Conservation (phyloP, 2,888 invertebrate species). For the Rutpela maculata region DNA sequence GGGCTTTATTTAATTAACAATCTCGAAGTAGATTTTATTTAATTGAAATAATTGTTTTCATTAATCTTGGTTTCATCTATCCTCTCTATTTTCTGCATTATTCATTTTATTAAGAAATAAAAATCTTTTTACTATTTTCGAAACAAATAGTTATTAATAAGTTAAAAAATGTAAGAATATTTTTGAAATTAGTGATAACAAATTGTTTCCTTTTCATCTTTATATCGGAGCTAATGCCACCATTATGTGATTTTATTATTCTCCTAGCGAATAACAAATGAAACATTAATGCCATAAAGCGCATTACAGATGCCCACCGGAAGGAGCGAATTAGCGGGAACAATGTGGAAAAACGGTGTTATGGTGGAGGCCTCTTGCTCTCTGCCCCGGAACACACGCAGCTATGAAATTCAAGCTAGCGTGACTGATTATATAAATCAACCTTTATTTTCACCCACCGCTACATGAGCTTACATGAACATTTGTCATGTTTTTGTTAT, state of each 20-base stretch:
- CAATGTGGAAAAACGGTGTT: constrained; percentile 67
- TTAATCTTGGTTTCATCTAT: no score
- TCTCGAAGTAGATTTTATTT: no score
- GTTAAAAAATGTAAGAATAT: no score
- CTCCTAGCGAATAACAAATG: constrained; percentile 8
- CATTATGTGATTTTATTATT: background rate
- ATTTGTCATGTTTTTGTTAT: constrained; percentile 58
- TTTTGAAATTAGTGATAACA: no score
- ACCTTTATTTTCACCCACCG: constrained; percentile 66
- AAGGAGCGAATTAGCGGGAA: constrained; percentile 66
- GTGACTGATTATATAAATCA: constrained; percentile 69
- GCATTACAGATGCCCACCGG: constrained; percentile 54
- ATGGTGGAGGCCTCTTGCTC: constrained; percentile 44
- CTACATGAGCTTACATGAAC: constrained; percentile 58
- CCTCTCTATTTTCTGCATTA: no score
- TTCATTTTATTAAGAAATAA: no score
- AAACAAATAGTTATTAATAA: no score
- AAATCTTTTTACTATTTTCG: no score
- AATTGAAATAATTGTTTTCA: no score
- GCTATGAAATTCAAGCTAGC: constrained; percentile 62
- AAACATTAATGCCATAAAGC: constrained; percentile 12
- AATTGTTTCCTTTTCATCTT: no score
- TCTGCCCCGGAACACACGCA: constrained; percentile 64
- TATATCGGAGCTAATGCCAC: background rate
- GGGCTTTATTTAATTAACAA: no score